Conservation (phyloP, 2,888 invertebrate species). For the Anarsia innoxiella region DNA sequence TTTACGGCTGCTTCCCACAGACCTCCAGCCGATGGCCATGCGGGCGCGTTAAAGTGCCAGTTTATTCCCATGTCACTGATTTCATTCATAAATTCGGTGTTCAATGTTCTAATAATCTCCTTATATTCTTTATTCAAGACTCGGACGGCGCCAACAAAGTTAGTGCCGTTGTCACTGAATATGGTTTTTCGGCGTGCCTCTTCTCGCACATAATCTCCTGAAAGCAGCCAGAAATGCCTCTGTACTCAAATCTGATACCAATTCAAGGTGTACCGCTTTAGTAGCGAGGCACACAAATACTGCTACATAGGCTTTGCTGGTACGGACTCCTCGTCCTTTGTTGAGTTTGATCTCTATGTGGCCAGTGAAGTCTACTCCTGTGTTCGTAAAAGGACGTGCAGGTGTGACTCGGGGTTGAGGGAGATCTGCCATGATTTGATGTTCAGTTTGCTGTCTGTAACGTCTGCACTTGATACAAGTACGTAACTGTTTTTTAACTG, state of each 20-base stretch:
- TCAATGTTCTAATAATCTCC: not conserved
- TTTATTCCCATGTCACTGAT: constrained; percentile 5
- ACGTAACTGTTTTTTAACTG: no score
- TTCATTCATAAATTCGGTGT: not conserved
- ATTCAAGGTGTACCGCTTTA: not conserved
- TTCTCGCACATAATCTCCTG: not conserved
- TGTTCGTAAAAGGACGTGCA: no score
- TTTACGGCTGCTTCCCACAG: constrained; percentile 18
- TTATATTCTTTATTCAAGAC: not conserved
- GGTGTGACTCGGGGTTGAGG: no score
- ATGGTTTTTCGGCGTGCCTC: not conserved
- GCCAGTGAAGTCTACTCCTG: not conserved
- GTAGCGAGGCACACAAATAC: not conserved
- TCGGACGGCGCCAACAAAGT: not conserved
- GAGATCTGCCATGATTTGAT: no score
- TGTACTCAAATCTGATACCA: not conserved
- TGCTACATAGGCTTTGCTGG: not conserved
- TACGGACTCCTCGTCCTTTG: not conserved
- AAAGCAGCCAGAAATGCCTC: not conserved
- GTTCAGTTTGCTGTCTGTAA: no score
- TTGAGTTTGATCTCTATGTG: not conserved
- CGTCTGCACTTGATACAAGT: no score
- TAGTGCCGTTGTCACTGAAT: not conserved
- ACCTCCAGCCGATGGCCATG: constrained; percentile 15
- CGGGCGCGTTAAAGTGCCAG: constrained; percentile 14